Evolutionary conservation across 2,797 vertebrate species (phyloP), one percentile per base, ranked within the genome.

Genomic region (Sparus aurata): DNA sequence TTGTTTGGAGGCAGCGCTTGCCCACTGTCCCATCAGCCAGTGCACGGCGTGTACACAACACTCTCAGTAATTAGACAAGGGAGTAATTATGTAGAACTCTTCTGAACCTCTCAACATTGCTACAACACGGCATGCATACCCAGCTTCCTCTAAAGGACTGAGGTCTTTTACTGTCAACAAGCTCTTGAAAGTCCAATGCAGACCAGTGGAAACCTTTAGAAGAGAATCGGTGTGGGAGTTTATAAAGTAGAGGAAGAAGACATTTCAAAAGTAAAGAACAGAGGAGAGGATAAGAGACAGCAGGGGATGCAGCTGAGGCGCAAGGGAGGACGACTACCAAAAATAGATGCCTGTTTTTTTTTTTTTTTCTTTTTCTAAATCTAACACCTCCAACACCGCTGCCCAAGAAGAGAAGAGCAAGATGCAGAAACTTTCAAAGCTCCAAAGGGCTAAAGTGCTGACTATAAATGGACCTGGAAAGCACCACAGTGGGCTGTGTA

Each of bases 21-120:
- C 91, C 93, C 93, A 94, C 94, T 94, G 94, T 95, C 95, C 94
- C 92, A 94, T 95, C 96, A 94, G 93, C 89, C 92, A 83, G 92
- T 93, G 93, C 75, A 90, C 91, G 87, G 89, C 89, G 77, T 95
- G 95, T 95, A 95, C 96, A 96, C 92, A 85, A 87, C 93, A 93
- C 92, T 91, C 93, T 93, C 89, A 85, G 94, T 96, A 96, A 97
- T 97, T 96, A 97, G 96, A 96, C 94, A 95, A 92, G 87, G 92
- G 89, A 92, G 93, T 94, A 96, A 95, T 96, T 96, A 96, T 82
- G 92, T 91, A 87, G 93, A 91, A 87, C 85, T 90, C 74, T 72
- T 80, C 80, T 80, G 85, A 89, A 91, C 84, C 85, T 84, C 85
- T 91, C 88, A 79, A 80, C 69, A 59, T 60, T 64, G 79, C 79